phyloP scores from a whole-genome alignment of 2,888 invertebrate genomes.

The Dryococelus australis region DNA sequence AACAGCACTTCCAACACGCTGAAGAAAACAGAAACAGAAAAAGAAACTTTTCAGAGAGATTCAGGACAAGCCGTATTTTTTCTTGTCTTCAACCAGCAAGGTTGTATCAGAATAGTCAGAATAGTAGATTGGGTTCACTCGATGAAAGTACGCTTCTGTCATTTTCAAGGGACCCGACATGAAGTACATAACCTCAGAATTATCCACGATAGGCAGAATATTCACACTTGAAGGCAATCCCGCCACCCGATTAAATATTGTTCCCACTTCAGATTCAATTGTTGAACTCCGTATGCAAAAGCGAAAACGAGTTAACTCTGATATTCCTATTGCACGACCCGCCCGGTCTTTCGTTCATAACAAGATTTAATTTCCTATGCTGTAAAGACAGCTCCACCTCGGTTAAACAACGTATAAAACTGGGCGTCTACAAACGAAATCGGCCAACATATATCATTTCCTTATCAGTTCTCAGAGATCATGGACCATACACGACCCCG shows the following conservation, averaged over 20 bases:
- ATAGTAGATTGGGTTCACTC: slow-evolving; percentile 72
- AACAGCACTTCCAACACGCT: slow-evolving; percentile 19
- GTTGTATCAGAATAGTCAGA: slow-evolving; percentile 72
- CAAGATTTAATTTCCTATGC: background rate
- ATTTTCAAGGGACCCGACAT: slow-evolving; percentile 33
- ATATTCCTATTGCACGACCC: background rate
- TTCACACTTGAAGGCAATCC: background rate
- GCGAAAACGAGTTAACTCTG: background rate
- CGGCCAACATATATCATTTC: slow-evolving; percentile 1
- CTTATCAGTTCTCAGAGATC: slow-evolving; percentile 24
- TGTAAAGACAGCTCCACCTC: background rate
- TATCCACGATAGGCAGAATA: background rate
- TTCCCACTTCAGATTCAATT: background rate
- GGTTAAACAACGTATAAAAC: background rate
- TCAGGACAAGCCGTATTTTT: slow-evolving; percentile 36
- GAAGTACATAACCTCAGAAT: slow-evolving; percentile 30
- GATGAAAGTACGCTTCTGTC: slow-evolving; percentile 50
- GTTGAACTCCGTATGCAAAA: background rate
- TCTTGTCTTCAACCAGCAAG: slow-evolving; percentile 34
- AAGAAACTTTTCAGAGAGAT: background rate
- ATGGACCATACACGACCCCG: slow-evolving; percentile 16
- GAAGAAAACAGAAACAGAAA: slow-evolving; percentile 21
- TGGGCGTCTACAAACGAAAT: background rate
- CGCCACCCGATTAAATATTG: background rate
- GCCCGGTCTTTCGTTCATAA: background rate